These are phyloP conservation scores for Gadus macrocephalus DNA, from an alignment of 2,113 vertebrate genomes.

Conservation along the genomic window DNA sequence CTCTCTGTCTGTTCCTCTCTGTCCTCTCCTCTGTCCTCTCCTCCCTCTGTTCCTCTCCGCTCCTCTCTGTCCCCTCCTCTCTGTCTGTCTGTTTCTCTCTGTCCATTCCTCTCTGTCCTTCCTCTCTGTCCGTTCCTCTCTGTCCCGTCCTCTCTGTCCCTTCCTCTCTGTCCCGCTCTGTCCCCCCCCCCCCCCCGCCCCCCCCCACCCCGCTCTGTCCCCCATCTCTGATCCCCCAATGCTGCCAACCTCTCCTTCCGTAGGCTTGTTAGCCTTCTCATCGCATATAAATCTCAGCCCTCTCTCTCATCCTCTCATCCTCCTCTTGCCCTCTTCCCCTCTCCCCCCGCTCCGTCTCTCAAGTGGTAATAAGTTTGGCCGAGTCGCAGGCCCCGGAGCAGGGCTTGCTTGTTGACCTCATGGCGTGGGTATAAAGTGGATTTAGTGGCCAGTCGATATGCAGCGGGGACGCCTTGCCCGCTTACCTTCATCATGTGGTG, in stretches of 20 bases:
- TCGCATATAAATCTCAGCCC: neutral
- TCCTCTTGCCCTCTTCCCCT: slow-evolving; percentile 19
- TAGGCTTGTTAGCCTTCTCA: neutral
- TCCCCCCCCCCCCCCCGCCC: too few relatives aligned
- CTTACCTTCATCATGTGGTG: slow-evolving; percentile 8
- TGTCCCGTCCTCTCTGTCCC: neutral
- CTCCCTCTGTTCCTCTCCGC: neutral
- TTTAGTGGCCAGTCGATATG: slow-evolving; percentile 51
- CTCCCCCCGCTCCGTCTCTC: slow-evolving; percentile 5
- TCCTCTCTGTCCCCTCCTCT: neutral
- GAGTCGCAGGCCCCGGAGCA: slow-evolving; percentile 14
- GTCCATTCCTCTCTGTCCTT: neutral
- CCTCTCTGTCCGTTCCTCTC: neutral
- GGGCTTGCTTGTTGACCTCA: slow-evolving; percentile 38
- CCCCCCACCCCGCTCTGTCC: too few relatives aligned
- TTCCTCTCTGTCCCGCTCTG: neutral
- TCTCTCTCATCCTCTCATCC: slow-evolving; percentile 16
- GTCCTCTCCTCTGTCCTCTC: slow-evolving; percentile 1
- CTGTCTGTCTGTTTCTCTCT: neutral
- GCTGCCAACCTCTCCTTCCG: neutral
- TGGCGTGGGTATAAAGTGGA: slow-evolving; percentile 52
- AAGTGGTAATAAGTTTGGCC: slow-evolving; percentile 23
- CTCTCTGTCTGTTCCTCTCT: neutral
- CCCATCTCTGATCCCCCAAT: too few relatives aligned
- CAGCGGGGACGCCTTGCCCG: slow-evolving; percentile 14